Evolutionary conservation across 2,888 invertebrate species (phyloP).

Genomic region (Orthosia cruda): DNA sequence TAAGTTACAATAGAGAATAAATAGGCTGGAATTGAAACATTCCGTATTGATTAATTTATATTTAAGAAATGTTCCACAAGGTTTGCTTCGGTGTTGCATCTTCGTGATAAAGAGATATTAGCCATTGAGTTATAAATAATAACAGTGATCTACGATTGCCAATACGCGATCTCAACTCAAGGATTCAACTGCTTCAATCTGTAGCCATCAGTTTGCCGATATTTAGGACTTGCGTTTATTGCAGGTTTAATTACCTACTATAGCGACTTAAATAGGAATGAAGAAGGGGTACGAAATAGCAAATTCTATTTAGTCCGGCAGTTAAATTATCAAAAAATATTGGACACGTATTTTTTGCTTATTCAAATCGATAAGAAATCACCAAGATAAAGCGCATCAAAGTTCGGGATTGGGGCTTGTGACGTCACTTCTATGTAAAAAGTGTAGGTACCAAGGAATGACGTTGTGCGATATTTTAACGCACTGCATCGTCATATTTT

Average conservation of each 20-base stretch:
- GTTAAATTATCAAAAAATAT: too few species aligned
- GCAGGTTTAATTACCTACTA: too few species aligned
- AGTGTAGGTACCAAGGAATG: too few species aligned
- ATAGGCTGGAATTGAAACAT: conserved; percentile 74
- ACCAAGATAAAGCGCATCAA: too few species aligned
- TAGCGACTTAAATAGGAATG: not conserved
- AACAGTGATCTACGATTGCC: conserved; percentile 36
- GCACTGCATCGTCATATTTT: too few species aligned
- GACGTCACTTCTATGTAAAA: too few species aligned
- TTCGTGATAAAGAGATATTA: conserved; percentile 49
- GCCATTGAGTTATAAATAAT: conserved; percentile 32
- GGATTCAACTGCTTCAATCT: not conserved
- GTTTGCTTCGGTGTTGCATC: conserved; percentile 71
- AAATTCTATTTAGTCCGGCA: too few species aligned
- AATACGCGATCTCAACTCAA: conserved; percentile 26
- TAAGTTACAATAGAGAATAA: conserved; percentile 79
- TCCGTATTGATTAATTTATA: conserved; percentile 74
- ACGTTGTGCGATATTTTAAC: too few species aligned
- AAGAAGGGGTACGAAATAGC: too few species aligned
- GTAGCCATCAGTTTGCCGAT: not conserved
- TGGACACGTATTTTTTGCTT: too few species aligned
- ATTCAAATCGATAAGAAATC: too few species aligned
- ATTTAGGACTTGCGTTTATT: not conserved
- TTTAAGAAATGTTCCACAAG: conserved; percentile 67
- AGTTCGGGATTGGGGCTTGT: too few species aligned